Conservation (phyloP, 2,888 invertebrate genomes). For the Byasa hedistus region DNA sequence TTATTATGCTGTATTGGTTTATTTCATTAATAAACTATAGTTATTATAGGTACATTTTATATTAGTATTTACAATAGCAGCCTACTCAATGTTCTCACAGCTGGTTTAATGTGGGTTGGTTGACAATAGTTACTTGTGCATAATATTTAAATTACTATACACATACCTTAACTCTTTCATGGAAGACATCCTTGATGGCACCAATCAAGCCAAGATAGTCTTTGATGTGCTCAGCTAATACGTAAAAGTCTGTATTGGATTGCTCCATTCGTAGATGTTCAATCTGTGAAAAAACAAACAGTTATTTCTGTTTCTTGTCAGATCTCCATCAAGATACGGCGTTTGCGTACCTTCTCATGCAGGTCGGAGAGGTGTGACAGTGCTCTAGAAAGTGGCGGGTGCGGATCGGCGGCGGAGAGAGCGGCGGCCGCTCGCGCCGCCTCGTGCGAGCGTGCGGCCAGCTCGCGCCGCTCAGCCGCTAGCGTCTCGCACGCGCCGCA, state of each 20-base stretch:
- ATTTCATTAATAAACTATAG: too few species aligned
- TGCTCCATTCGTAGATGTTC: conserved; percentile 94
- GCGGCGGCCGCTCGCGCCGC: conserved; percentile 91
- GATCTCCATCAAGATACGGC: not conserved
- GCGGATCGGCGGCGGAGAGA: conserved; percentile 89
- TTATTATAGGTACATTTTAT: too few species aligned
- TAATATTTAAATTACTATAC: not conserved
- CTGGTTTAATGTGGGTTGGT: too few species aligned
- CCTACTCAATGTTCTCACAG: too few species aligned
- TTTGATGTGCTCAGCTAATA: conserved; percentile 95
- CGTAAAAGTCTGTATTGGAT: conserved; percentile 95
- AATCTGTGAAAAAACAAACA: conserved; percentile 72
- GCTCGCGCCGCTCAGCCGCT: conserved; percentile 91
- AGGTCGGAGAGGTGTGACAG: conserved; percentile 94
- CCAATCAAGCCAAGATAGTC: conserved; percentile 96
- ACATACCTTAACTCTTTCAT: conserved; percentile 84
- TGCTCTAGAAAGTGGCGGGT: conserved; percentile 88
- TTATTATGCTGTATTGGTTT: too few species aligned
- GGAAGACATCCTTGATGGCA: conserved; percentile 91
- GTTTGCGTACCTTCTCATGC: conserved; percentile 82
- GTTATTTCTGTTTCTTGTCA: not conserved
- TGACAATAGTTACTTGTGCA: not conserved
- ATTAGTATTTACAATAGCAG: too few species aligned
- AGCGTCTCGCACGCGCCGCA: conserved; percentile 93
- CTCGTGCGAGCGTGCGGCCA: conserved; percentile 87